Conservation (phyloP, 2,797 vertebrate species). For the Clarias laeviceps region DNA sequence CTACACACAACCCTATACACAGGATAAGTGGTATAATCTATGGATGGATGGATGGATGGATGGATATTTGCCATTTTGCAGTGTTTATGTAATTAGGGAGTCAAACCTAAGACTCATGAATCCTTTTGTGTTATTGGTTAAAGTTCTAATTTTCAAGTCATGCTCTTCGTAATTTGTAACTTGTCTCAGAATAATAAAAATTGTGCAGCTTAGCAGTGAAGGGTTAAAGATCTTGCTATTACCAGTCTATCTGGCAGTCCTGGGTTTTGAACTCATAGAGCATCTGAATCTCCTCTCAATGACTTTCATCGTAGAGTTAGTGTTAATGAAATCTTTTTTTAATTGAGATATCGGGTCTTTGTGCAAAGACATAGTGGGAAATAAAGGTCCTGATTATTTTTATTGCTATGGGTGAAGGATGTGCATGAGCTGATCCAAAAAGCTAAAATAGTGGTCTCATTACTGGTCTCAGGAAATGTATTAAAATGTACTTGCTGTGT, state of each 20-base stretch:
- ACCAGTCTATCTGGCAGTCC: neutral
- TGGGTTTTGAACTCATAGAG: neutral
- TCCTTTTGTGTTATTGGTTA: neutral
- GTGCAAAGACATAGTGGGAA: neutral
- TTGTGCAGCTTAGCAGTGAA: neutral
- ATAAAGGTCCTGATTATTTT: conserved; percentile 6
- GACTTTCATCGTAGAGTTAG: neutral
- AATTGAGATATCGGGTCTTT: neutral
- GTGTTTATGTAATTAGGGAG: too few species aligned
- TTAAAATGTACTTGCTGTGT: conserved; percentile 16
- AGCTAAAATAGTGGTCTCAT: neutral
- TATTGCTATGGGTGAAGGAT: neutral
- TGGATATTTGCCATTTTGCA: too few species aligned
- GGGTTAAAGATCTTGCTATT: neutral
- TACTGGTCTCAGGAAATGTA: neutral
- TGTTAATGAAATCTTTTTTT: neutral
- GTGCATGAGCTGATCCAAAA: neutral
- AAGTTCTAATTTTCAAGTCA: neutral
- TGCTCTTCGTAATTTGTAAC: neutral
- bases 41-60: too few species aligned
- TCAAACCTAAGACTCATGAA: too few species aligned
- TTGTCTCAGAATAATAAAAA: neutral
- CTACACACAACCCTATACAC: too few species aligned
- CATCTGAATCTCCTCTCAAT: neutral
- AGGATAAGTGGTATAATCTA: too few species aligned